Percentiles rank a stretch among this genome's conserved stretches.
Evolutionary conservation across 2,888 invertebrate species (phyloP).

Genomic region (Thumatha senex): DNA sequence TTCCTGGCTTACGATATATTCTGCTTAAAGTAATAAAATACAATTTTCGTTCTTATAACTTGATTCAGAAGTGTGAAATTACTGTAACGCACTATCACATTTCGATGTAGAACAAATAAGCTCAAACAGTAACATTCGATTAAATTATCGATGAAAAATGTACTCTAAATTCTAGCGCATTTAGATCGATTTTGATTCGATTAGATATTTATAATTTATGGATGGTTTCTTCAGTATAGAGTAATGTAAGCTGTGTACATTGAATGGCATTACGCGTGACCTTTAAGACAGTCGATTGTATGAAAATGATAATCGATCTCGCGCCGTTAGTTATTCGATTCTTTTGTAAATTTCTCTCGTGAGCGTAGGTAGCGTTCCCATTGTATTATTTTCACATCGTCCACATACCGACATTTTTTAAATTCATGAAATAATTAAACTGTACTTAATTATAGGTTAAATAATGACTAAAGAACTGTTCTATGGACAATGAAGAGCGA

Average conservation of each 20-base stretch:
- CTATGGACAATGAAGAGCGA: constrained; percentile 3
- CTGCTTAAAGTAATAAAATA: constrained; percentile 48
- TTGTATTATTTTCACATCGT: constrained; percentile 38
- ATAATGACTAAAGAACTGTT: constrained; percentile 33
- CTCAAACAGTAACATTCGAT: constrained; percentile 56
- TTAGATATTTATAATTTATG: constrained; percentile 40
- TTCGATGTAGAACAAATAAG: constrained; percentile 65
- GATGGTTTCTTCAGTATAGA: constrained; percentile 69
- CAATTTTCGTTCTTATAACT: constrained; percentile 62
- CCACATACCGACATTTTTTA: constrained; percentile 16
- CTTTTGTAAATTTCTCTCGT: constrained; percentile 59
- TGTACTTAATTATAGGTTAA: constrained; percentile 27
- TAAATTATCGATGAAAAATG: constrained; percentile 30
- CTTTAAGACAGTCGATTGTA: constrained; percentile 75
- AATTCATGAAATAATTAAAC: constrained; percentile 33
- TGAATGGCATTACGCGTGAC: constrained; percentile 80
- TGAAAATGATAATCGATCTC: constrained; percentile 78
- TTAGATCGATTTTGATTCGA: constrained; percentile 33
- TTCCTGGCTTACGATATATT: constrained; percentile 81
- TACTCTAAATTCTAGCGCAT: constrained; percentile 29
- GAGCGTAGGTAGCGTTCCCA: constrained; percentile 35
- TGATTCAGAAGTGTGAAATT: constrained; percentile 55
- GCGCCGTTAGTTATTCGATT: constrained; percentile 65
- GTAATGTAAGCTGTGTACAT: constrained; percentile 56
- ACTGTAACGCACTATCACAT: constrained; percentile 46